phyloP scores from a whole-genome alignment of 2,113 vertebrate species.

The Bujurquina vittata region DNA sequence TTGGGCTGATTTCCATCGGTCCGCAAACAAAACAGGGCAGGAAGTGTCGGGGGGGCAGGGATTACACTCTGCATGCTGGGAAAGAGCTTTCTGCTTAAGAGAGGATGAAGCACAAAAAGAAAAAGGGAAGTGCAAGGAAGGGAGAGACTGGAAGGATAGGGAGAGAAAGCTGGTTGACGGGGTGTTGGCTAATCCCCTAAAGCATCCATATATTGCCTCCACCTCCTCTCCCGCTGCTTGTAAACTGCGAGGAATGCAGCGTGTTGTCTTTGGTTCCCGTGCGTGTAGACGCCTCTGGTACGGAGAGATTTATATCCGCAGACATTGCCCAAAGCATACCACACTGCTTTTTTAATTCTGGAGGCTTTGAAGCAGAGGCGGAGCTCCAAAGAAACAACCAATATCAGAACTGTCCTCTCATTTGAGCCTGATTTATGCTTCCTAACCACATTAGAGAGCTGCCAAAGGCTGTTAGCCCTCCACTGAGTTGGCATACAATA shows the following conservation, averaged over 20 bases:
- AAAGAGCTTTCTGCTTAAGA: constrained; percentile 68
- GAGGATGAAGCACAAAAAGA: constrained; percentile 63
- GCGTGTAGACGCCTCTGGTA: constrained; percentile 67
- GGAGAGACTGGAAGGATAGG: constrained; percentile 43
- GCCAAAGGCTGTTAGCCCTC: constrained; percentile 19
- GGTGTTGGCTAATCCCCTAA: constrained; percentile 77
- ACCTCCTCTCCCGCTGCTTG: constrained; percentile 72
- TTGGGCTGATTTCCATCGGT: constrained; percentile 48
- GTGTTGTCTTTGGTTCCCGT: constrained; percentile 76
- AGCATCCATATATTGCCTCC: constrained; percentile 80
- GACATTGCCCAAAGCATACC: constrained; percentile 72
- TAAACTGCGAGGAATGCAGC: constrained; percentile 77
- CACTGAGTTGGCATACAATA: constrained; percentile 17
- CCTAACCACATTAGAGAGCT: constrained; percentile 60
- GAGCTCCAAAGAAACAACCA: constrained; percentile 66
- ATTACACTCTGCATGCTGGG: constrained; percentile 77
- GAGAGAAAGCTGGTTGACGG: constrained; percentile 52
- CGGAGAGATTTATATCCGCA: constrained; percentile 73
- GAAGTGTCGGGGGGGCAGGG: constrained; percentile 67
- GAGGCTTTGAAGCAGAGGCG: constrained; percentile 68
- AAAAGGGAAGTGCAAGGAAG: constrained; percentile 44
- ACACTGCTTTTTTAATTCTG: constrained; percentile 56
- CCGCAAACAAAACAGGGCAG: constrained; percentile 69
- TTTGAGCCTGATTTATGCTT: constrained; percentile 67
- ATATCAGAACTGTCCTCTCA: constrained; percentile 74